Evolutionary conservation across 2,113 vertebrate genomes (phyloP), one percentile per base, ranked within the genome.

Genomic region (Mugil cephalus): DNA sequence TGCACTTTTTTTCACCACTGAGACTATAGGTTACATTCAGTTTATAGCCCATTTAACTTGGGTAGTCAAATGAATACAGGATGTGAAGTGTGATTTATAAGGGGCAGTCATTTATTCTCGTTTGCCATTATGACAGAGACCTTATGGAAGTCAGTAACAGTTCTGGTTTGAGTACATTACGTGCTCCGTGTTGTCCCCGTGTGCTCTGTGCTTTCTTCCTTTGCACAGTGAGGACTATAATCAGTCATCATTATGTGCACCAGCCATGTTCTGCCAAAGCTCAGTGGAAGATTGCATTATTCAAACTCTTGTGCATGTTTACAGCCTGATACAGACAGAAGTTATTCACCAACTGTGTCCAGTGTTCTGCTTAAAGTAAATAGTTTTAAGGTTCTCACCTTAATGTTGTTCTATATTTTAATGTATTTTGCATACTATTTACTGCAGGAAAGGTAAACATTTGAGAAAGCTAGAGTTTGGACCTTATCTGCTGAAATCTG

Each of bases 201-300:
- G 42, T 53, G 56, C 52, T 62, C 60, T 24, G 58, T 38, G 60
- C 62, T 73, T 53, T 63, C 68, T 64, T 54, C 8, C 30, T 58
- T 40, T 43, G 19, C 36, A 40, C 40, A 54, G 70, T 39, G 54
- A 53, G 45, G 21, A 38, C 38, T 35, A 18, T 36, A 74, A 79
- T 85, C 80, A 72, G 56, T 88, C 69, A 79, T 79, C n/a, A 52
- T 77, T 70, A 74, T 79, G 39, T 60, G 45, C 74, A 68, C 7
- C 47, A 65, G 76, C 61, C 34, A 59, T 68, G 40, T 72, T 69
- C 54, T 66, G 75, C 61, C 54, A 58, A 60, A 38, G 43, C 64
- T 17, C 56, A 7, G 17, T 15, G 58, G 58, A 69, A 50, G 34
- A 74, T 53, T 62, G 35, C 61, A 78, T 67, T 75, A 78, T 77